Evolutionary conservation across 2,888 invertebrate genomes (phyloP).

Genomic region (Nomada flava): DNA sequence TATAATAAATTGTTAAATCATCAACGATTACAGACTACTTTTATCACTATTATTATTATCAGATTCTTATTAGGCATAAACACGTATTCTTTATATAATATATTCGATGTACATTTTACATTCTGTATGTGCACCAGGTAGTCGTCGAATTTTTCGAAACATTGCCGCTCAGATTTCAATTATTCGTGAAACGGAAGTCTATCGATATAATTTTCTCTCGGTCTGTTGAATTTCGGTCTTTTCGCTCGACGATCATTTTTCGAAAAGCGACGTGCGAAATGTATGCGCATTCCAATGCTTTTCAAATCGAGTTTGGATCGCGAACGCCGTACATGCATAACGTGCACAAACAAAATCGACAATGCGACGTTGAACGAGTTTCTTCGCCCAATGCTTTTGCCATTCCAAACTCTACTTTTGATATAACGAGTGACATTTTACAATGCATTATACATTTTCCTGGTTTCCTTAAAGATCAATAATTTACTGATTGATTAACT

Average conservation of each 20-base stretch:
- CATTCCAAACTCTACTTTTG: no score
- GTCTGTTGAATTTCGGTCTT: constrained; percentile 12
- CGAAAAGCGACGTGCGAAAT: constrained; percentile 6
- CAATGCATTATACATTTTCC: not conserved
- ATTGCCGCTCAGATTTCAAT: constrained; percentile 10
- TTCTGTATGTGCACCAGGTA: not conserved
- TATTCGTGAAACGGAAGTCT: not conserved
- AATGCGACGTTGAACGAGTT: constrained; percentile 11
- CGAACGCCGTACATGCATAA: not conserved
- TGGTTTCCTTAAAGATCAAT: not conserved
- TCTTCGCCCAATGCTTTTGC: not conserved
- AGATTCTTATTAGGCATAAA: not conserved
- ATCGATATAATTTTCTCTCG: constrained; percentile 1
- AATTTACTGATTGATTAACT: no score
- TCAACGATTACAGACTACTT: no score
- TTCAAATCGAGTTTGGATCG: constrained; percentile 15
- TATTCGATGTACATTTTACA: no score
- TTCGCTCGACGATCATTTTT: constrained; percentile 19
- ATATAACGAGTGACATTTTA: not conserved
- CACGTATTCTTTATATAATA: not conserved
- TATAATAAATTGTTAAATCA: no score
- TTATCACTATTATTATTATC: no score
- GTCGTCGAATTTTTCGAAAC: not conserved
- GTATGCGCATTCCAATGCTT: constrained; percentile 31
- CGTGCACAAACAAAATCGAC: constrained; percentile 24